phyloP scores from a whole-genome alignment of 2,888 invertebrate genomes.

The Drosophila mulleri region DNA sequence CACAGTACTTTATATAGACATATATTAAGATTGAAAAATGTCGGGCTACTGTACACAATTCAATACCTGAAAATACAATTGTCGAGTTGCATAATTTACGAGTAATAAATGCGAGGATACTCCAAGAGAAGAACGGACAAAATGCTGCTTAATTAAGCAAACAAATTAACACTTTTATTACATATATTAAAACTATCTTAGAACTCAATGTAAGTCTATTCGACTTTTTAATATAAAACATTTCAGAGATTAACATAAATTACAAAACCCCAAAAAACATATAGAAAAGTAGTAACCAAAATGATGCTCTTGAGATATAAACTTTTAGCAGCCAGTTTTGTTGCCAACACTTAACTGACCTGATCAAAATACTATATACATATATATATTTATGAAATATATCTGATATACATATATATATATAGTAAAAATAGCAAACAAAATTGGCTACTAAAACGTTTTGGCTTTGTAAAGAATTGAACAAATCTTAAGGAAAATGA shows the following conservation, averaged over 20 bases:
- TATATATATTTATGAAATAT: background rate
- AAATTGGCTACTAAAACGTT: constrained; percentile 28
- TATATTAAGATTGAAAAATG: constrained; percentile 27
- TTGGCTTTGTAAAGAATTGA: background rate
- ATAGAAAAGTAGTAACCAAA: constrained; percentile 62
- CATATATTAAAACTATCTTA: constrained; percentile 17
- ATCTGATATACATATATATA: background rate
- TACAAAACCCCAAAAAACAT: constrained; percentile 8
- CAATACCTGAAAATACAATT: constrained; percentile 31
- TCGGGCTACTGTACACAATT: constrained; percentile 69
- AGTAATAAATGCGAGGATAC: constrained; percentile 18
- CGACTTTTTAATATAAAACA: constrained; percentile 28
- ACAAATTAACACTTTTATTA: constrained; percentile 2
- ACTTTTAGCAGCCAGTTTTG: constrained; percentile 58
- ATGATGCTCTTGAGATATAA: constrained; percentile 48
- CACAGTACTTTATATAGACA: background rate
- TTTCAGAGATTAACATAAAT: constrained; percentile 8
- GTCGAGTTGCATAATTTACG: constrained; percentile 71
- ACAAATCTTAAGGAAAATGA: background rate
- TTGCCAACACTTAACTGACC: constrained; percentile 37
- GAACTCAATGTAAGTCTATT: constrained; percentile 16
- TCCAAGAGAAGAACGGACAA: background rate
- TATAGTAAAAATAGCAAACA: constrained; percentile 10
- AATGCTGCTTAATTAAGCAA: constrained; percentile 1
- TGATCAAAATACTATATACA: background rate